A percentile compares a stretch with the other conserved stretches of the same genome.
Evolutionary conservation across 2,888 invertebrate genomes (phyloP).

Genomic region (Ommatoiulus sabulosus): DNA sequence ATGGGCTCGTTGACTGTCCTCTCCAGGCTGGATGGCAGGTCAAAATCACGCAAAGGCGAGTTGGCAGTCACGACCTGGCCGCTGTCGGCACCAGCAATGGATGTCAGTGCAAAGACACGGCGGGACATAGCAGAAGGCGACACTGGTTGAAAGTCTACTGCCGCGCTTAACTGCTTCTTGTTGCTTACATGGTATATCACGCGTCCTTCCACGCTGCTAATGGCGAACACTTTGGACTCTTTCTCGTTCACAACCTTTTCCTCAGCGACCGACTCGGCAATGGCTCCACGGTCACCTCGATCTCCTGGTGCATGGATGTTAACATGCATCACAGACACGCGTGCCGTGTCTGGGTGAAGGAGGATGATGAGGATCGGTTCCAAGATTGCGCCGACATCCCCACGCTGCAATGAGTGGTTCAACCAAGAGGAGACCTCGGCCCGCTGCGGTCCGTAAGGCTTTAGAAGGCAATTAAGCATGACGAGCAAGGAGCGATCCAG

Average conservation of each 20-base stretch:
- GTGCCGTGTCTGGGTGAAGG: slow-evolving; percentile 81
- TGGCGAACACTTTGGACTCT: slow-evolving; percentile 79
- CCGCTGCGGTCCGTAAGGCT: slow-evolving; percentile 73
- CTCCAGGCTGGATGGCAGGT: slow-evolving; percentile 70
- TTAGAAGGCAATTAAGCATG: slow-evolving; percentile 77
- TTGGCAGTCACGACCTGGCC: slow-evolving; percentile 62
- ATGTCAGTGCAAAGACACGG: slow-evolving; percentile 71
- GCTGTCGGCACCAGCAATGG: slow-evolving; percentile 67
- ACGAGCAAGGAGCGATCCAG: slow-evolving; percentile 80
- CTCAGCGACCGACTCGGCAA: background rate
- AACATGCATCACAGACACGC: slow-evolving; percentile 81
- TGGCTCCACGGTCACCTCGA: background rate
- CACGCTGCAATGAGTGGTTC: slow-evolving; percentile 76
- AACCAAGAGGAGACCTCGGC: slow-evolving; percentile 82
- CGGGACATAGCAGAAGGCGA: slow-evolving; percentile 44
- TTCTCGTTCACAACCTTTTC: slow-evolving; percentile 64
- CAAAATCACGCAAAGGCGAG: slow-evolving; percentile 67
- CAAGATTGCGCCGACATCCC: slow-evolving; percentile 81
- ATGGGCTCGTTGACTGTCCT: slow-evolving; percentile 70
- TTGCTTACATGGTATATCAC: slow-evolving; percentile 71
- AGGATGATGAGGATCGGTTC: slow-evolving; percentile 82
- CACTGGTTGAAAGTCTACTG: background rate
- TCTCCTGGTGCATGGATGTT: slow-evolving; percentile 65
- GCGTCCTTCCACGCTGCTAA: slow-evolving; percentile 84
- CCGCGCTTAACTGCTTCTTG: background rate